Evolutionary conservation across 2,888 invertebrate genomes (phyloP).

Genomic region (Chorisops tibialis): DNA sequence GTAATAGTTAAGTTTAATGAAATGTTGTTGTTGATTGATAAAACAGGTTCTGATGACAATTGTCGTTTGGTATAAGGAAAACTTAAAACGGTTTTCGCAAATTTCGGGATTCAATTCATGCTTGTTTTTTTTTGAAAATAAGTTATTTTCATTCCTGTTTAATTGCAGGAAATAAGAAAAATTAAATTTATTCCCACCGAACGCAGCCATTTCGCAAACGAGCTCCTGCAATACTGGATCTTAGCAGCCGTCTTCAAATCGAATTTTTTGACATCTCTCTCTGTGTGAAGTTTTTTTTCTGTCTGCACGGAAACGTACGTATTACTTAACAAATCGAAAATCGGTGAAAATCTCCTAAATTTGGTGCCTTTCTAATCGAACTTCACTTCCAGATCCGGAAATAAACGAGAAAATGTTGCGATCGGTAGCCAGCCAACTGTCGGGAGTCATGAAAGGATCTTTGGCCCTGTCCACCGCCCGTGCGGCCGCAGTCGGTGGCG

Average conservation of each 20-base stretch:
- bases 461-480: constrained; percentile 42
- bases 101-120: too few species aligned
- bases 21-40: too few species aligned
- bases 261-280: constrained; percentile 11
- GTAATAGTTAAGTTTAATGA: too few species aligned
- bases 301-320: constrained; percentile 11
- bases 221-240: neutral
- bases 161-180: too few species aligned
- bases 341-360: too few species aligned
- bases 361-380: too few species aligned
- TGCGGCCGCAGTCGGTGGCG: constrained; percentile 42
- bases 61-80: too few species aligned
- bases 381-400: neutral
- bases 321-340: constrained; percentile 12
- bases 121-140: too few species aligned
- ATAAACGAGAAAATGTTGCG: constrained; percentile 54
- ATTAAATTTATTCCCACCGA: neutral
- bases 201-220: neutral
- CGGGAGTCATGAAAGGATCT: constrained; percentile 47
- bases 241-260: neutral
- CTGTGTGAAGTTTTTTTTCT: neutral
- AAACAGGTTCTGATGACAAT: too few species aligned
- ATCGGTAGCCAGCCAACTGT: constrained; percentile 52
- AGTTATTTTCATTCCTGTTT: too few species aligned
- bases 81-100: too few species aligned